phyloP scores from a whole-genome alignment of 2,797 vertebrate species.

The Manis pentadactyla region DNA sequence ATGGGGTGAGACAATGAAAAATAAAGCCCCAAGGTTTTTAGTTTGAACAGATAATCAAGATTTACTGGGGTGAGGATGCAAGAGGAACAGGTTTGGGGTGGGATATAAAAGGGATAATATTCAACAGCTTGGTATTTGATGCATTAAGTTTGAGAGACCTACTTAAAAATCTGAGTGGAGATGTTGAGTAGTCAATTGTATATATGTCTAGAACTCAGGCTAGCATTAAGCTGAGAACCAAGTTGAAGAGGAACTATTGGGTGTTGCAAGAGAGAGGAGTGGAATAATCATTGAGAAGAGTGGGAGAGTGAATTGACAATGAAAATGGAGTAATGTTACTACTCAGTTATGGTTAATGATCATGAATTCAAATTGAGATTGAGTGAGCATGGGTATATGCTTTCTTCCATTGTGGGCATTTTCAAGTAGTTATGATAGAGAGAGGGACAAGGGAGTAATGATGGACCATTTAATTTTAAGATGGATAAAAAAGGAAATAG shows the following conservation, averaged over 20 bases:
- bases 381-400: neutral
- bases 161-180: neutral
- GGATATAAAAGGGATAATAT: neutral
- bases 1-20: neutral
- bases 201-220: neutral
- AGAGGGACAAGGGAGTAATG: neutral
- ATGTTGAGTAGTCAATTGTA: neutral
- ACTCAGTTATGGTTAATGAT: neutral
- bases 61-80: neutral
- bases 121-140: neutral
- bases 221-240: neutral
- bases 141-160: neutral
- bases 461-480: neutral
- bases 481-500: neutral
- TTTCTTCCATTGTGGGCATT: constrained; percentile 21
- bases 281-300: neutral
- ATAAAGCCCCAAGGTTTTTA: neutral
- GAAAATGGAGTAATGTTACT: neutral
- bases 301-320: neutral
- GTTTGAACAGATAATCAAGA: neutral
- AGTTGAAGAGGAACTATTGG: neutral
- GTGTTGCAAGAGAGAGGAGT: constrained; percentile 9
- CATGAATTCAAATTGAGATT: neutral
- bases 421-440: neutral
- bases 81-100: neutral